phyloP scores from a whole-genome alignment of 2,113 vertebrate species.

The Siphamia tubifer region DNA sequence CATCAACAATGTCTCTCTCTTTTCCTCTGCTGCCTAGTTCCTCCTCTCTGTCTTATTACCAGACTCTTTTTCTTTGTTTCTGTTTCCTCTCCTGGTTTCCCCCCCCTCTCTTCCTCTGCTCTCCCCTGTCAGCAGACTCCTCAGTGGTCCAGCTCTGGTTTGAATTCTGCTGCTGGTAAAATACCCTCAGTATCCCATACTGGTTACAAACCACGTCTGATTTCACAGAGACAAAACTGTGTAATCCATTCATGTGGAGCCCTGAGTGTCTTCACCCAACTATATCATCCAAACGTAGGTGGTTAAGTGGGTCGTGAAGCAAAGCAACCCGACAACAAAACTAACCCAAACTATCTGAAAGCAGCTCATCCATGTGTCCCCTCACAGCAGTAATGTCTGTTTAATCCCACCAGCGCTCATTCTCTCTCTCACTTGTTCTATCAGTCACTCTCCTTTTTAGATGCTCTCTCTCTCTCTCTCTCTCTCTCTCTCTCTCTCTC shows the following conservation, averaged over 20 bases:
- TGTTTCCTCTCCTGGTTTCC: not conserved
- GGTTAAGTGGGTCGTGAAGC: not conserved
- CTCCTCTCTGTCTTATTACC: not conserved
- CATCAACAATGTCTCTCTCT: not conserved
- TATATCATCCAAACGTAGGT: not conserved
- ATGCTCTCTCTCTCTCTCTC: not conserved
- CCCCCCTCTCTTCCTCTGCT: not conserved
- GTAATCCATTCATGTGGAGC: slow-evolving; percentile 8
- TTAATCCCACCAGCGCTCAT: slow-evolving; percentile 24
- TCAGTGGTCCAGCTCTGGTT: not conserved
- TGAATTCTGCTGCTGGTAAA: not conserved
- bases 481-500: not conserved
- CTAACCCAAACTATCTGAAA: not conserved
- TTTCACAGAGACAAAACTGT: not conserved
- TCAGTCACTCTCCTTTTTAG: not conserved
- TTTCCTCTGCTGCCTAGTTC: not conserved
- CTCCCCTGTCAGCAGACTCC: not conserved
- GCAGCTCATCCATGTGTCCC: slow-evolving; percentile 1
- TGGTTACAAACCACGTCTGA: not conserved
- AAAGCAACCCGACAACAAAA: not conserved
- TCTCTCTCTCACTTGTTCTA: not conserved
- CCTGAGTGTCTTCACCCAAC: too few relatives aligned
- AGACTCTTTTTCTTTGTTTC: not conserved
- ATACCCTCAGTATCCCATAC: slow-evolving; percentile 3
- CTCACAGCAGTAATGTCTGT: not conserved